Evolutionary conservation across 2,113 vertebrate genomes (phyloP).

Genomic region (Aythya baeri): DNA sequence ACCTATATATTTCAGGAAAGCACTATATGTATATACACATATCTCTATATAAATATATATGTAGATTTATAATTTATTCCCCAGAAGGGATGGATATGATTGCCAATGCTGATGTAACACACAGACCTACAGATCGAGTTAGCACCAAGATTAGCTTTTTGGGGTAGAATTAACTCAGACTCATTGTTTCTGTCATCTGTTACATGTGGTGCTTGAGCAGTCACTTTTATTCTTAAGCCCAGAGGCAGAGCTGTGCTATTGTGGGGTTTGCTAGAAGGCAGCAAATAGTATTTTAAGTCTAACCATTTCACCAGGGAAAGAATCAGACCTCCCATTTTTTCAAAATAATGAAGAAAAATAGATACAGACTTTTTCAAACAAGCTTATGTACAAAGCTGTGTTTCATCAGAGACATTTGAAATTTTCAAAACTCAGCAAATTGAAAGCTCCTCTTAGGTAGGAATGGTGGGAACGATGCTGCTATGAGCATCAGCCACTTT

Average conservation of each 20-base stretch:
- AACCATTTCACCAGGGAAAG: background rate
- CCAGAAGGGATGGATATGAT: accelerated
- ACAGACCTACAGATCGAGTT: background rate
- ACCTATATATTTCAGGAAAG: background rate
- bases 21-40: background rate
- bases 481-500: accelerated
- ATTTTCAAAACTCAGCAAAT: background rate
- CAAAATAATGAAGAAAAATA: background rate
- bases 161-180: background rate
- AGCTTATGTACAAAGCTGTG: background rate
- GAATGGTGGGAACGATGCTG: background rate
- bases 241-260: background rate
- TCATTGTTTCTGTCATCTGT: background rate
- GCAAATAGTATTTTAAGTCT: background rate
- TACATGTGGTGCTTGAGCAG: background rate
- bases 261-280: background rate
- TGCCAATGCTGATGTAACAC: background rate
- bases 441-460: accelerated
- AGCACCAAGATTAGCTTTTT: background rate
- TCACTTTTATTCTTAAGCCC: background rate
- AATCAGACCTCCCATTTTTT: background rate
- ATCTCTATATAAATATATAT: background rate
- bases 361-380: background rate
- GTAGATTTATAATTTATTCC: background rate
- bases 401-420: background rate